A percentile compares a stretch with the other conserved stretches of the same genome.
phyloP scores from a whole-genome alignment of 1,140 invertebrate species.

The Nebria ingens region DNA sequence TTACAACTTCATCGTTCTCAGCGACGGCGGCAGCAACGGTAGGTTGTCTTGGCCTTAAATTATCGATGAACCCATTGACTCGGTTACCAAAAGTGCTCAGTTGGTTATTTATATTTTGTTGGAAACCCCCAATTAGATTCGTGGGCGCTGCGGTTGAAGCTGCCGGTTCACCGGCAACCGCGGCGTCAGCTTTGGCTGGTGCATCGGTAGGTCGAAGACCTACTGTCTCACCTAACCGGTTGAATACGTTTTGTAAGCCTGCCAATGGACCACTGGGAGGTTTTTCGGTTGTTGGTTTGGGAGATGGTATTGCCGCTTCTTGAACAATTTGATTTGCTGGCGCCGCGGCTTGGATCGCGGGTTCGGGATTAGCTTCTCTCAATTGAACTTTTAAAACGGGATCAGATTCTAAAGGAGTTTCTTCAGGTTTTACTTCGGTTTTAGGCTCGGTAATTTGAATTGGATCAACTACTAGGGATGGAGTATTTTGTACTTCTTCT shows the following conservation, averaged over 20 bases:
- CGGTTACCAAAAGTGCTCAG: not conserved
- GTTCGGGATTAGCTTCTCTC: slow-evolving; percentile 2
- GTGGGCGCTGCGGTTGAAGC: not conserved
- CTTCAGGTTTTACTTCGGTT: slow-evolving; percentile 7
- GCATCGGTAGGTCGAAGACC: not conserved
- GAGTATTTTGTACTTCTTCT: slow-evolving; percentile 1
- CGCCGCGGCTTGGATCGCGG: not conserved
- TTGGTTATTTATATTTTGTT: not conserved
- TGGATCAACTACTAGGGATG: not conserved
- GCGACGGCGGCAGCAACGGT: not conserved
- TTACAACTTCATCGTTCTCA: not conserved
- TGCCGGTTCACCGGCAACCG: not conserved
- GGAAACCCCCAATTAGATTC: not conserved
- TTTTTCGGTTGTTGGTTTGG: not conserved
- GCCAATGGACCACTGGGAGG: not conserved
- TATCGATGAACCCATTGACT: not conserved
- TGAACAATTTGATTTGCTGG: not conserved
- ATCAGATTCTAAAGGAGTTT: slow-evolving; percentile 6
- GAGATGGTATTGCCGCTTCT: too few relatives aligned
- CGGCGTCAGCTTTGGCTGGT: too few relatives aligned
- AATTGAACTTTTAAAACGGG: slow-evolving; percentile 1
- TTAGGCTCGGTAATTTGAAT: not conserved
- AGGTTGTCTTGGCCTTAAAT: not conserved
- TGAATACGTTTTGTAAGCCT: not conserved
- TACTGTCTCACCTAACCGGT: not conserved